Percentiles rank a stretch among this genome's conserved stretches.
phyloP scores from a whole-genome alignment of 1,140 invertebrate species.

The Trialeurodes vaporariorum region DNA sequence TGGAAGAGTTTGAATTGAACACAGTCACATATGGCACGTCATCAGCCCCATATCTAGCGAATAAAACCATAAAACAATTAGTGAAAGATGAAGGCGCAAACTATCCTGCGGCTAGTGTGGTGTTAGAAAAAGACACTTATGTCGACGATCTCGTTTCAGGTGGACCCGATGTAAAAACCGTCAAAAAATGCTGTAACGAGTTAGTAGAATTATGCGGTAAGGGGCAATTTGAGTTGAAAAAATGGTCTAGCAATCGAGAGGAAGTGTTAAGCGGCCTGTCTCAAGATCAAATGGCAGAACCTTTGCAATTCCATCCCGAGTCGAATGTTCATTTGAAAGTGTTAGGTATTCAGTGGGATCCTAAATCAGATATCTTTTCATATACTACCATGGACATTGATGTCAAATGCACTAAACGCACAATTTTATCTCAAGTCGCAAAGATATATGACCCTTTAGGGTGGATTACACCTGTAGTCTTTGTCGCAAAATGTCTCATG shows the following conservation, averaged over 20 bases:
- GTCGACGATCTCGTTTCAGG: constrained; percentile 7
- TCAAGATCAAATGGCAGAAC: no score
- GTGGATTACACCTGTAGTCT: neutral
- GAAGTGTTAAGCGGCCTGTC: no score
- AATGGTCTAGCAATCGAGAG: no score
- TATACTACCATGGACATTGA: neutral
- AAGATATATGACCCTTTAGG: neutral
- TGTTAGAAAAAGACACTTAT: neutral
- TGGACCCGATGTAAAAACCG: neutral
- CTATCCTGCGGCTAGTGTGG: neutral
- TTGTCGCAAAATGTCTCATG: constrained; percentile 8
- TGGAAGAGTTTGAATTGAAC: no score
- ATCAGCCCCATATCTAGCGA: neutral
- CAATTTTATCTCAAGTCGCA: neutral
- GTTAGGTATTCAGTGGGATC: no score
- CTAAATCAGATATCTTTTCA: no score
- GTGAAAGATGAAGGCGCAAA: neutral
- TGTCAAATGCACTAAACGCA: neutral
- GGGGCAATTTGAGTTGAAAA: no score
- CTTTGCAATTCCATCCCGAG: no score
- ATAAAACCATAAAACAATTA: no score
- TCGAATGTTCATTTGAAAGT: no score
- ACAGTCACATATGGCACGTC: no score
- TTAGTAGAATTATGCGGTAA: neutral
- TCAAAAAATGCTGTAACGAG: neutral